Evolutionary conservation across 2,888 invertebrate genomes (phyloP).

Genomic region (Phanerotoma sp.): DNA sequence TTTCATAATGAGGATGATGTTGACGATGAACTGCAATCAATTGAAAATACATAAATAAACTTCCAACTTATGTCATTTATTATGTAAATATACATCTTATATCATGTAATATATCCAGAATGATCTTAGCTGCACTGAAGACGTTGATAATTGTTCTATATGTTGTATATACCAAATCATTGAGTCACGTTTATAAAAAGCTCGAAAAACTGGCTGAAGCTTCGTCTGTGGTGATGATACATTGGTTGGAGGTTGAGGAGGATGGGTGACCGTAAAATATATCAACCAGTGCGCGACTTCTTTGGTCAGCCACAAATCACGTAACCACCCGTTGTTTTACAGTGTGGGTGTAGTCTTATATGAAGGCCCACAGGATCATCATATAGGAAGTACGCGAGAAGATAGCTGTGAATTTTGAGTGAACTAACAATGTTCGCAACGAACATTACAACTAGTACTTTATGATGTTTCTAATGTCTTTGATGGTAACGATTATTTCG

Average conservation of each 20-base stretch:
- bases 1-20: too few species aligned
- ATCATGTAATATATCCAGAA: too few species aligned
- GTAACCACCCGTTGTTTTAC: constrained; percentile 55
- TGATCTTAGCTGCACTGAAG: too few species aligned
- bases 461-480: background rate
- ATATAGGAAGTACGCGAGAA: background rate
- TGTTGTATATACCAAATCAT: too few species aligned
- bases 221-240: constrained; percentile 30
- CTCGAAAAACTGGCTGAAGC: constrained; percentile 11
- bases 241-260: constrained; percentile 28
- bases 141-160: too few species aligned
- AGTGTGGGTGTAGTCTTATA: constrained; percentile 44
- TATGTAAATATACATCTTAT: constrained; percentile 58
- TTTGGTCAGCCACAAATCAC: constrained; percentile 57
- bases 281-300: constrained; percentile 58
- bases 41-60: too few species aligned
- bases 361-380: constrained; percentile 22
- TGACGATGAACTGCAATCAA: too few species aligned
- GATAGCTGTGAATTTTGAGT: background rate
- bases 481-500: constrained; percentile 1
- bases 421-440: background rate
- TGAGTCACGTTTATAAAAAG: too few species aligned
- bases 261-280: constrained; percentile 55
- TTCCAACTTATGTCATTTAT: too few species aligned
- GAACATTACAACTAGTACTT: background rate